A percentile compares a stretch with the other conserved stretches of the same genome.
These are phyloP conservation scores for Hipposideros armiger DNA, from an alignment of 2,113 vertebrate species.

Conservation along the genomic window DNA sequence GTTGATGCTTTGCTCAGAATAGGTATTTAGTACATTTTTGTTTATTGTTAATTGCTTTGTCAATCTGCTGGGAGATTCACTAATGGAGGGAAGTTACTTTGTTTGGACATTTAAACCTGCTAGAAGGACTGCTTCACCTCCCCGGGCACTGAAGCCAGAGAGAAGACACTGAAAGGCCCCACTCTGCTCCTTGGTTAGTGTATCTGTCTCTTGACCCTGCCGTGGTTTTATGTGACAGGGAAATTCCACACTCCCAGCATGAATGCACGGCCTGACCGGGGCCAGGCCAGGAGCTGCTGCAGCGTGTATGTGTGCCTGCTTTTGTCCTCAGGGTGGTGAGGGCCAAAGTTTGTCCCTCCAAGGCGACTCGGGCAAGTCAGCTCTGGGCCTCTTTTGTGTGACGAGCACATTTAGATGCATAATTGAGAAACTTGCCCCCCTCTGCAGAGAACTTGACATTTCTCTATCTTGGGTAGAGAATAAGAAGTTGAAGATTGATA, in stretches of 20 bases:
- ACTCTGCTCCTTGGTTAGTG: conserved; percentile 44
- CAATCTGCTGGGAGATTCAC: background rate
- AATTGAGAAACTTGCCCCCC: background rate
- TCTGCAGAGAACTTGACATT: conserved; percentile 58
- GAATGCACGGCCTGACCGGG: conserved; percentile 23
- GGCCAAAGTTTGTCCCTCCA: conserved; percentile 56
- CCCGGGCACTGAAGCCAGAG: background rate
- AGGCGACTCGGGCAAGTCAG: background rate
- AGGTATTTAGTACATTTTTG: background rate
- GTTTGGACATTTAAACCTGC: conserved; percentile 15
- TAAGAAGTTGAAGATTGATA: background rate
- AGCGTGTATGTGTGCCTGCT: background rate
- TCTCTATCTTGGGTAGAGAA: background rate
- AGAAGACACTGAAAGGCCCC: background rate
- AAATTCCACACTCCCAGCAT: conserved; percentile 71
- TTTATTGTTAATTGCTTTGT: conserved; percentile 39
- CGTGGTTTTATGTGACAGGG: conserved; percentile 73
- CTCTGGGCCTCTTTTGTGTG: conserved; percentile 62
- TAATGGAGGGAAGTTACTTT: background rate
- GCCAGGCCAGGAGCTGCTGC: background rate
- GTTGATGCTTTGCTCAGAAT: background rate
- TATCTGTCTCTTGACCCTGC: conserved; percentile 73
- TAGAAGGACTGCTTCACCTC: background rate
- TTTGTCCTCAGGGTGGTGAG: conserved; percentile 54
- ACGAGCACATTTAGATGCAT: conserved; percentile 32